phyloP scores from a whole-genome alignment of 2,113 vertebrate species.

The Sinocyclocheilus maitianheensis region DNA sequence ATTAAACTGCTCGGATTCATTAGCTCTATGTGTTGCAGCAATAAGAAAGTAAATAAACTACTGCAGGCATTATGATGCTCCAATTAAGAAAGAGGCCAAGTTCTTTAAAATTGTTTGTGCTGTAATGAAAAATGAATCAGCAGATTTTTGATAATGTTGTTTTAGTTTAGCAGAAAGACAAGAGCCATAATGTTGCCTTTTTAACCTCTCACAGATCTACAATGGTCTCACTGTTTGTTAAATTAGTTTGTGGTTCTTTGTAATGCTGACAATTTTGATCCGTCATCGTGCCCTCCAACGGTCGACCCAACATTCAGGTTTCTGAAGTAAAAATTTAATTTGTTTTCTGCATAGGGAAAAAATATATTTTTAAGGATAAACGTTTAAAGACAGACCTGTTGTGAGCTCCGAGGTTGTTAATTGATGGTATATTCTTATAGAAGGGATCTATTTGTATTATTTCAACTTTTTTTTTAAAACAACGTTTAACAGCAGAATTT shows the following conservation, averaged over 20 bases:
- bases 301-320: too few species aligned
- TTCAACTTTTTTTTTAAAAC: too few species aligned
- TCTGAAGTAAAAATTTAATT: too few species aligned
- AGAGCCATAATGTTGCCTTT: background rate
- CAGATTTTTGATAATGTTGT: constrained; percentile 1
- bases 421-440: too few species aligned
- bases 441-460: too few species aligned
- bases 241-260: background rate
- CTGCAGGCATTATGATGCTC: constrained; percentile 43
- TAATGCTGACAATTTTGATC: background rate
- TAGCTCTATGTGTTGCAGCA: constrained; percentile 33
- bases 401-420: too few species aligned
- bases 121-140: constrained; percentile 30
- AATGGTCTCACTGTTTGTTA: background rate
- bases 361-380: too few species aligned
- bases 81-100: constrained; percentile 44
- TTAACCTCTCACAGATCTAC: background rate
- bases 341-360: too few species aligned
- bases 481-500: too few species aligned
- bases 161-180: background rate
- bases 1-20: constrained; percentile 37
- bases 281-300: background rate
- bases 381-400: too few species aligned
- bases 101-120: constrained; percentile 41
- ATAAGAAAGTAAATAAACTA: constrained; percentile 38